These are phyloP conservation scores for Hippotragus niger DNA, from an alignment of 2,113 vertebrate genomes.

Conservation along the genomic window DNA sequence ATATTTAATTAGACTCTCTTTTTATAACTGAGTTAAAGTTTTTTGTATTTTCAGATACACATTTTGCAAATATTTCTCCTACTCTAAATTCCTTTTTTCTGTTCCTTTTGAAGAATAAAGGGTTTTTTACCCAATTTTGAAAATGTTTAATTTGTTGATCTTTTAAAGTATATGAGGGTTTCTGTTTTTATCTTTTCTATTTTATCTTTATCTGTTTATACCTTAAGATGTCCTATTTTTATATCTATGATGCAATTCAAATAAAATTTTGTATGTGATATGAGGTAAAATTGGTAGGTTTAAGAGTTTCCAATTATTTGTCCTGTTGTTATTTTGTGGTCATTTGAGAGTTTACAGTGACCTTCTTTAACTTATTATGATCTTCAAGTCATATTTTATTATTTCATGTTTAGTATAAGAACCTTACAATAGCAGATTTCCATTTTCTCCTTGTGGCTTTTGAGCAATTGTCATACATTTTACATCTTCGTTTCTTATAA, in stretches of 20 bases:
- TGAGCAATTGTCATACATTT: background rate
- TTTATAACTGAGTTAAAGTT: background rate
- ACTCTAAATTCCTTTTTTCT: background rate
- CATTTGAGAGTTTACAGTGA: background rate
- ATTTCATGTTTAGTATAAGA: background rate
- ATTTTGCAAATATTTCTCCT: background rate
- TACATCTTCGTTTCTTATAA: background rate
- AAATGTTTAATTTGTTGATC: background rate
- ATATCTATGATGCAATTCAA: background rate
- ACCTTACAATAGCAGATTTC: background rate
- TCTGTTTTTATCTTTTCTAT: background rate
- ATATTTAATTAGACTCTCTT: background rate
- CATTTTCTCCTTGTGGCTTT: background rate
- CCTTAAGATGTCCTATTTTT: background rate
- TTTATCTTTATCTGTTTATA: background rate
- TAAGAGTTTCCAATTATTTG: background rate
- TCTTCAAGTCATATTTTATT: background rate
- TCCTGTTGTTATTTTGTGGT: background rate
- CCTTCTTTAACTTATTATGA: background rate
- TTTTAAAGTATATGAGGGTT: background rate
- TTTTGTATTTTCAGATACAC: background rate
- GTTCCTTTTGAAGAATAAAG: background rate
- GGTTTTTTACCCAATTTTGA: background rate
- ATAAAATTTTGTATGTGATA: background rate
- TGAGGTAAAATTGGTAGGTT: background rate